These are phyloP conservation scores for Channallabes apus DNA, from an alignment of 2,797 vertebrate genomes.

Conservation along the genomic window DNA sequence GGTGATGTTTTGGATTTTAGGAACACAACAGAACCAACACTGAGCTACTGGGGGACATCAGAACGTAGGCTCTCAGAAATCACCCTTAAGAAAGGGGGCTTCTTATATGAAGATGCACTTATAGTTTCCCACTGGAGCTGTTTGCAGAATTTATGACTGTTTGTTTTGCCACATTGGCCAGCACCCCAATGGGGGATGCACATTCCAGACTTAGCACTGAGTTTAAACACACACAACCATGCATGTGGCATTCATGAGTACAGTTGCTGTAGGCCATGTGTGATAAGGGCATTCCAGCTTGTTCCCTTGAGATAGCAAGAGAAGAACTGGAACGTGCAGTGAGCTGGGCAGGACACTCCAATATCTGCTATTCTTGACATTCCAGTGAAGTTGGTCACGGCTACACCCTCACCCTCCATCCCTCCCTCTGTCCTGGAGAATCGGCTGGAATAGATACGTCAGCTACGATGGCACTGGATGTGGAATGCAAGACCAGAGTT, in stretches of 20 bases:
- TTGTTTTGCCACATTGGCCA: conserved; percentile 34
- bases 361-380: conserved; percentile 52
- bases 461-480: not conserved
- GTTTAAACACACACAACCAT: not conserved
- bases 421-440: conserved; percentile 1
- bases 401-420: conserved; percentile 26
- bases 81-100: not conserved
- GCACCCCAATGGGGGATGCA: not conserved
- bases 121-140: not conserved
- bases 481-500: not conserved
- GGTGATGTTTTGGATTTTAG: conserved; percentile 35
- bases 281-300: conserved; percentile 54
- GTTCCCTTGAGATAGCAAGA: conserved; percentile 2
- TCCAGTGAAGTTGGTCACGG: conserved; percentile 36
- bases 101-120: not conserved
- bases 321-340: conserved; percentile 18
- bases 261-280: conserved; percentile 32
- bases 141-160: conserved; percentile 46
- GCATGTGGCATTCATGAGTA: not conserved
- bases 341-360: conserved; percentile 30
- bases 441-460: not conserved
- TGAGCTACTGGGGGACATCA: not conserved
- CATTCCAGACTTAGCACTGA: conserved; percentile 28
- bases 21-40: not conserved
- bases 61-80: not conserved